Percentiles rank a stretch among this genome's conserved stretches.
Evolutionary conservation across 2,888 invertebrate genomes (phyloP).

Genomic region (Mesochorus sp.): DNA sequence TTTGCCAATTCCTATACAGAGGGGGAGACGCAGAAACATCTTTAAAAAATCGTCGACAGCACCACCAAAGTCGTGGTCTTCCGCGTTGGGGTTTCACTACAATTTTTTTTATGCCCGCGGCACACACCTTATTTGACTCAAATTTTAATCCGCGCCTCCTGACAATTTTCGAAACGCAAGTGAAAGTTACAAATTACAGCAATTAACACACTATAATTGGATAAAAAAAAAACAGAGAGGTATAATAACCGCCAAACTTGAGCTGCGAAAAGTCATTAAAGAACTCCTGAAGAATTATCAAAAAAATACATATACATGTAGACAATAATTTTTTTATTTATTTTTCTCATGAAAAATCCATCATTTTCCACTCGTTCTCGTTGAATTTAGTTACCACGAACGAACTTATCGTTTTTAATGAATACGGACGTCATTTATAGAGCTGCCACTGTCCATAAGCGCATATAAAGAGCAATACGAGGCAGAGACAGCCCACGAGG

Average conservation of each 20-base stretch:
- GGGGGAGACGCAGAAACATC: no score
- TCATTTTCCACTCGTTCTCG: not conserved
- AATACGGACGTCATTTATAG: constrained; percentile 18
- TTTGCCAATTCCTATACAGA: no score
- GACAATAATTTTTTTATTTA: not conserved
- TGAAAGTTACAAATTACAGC: not conserved
- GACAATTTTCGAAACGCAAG: no score
- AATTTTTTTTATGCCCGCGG: no score
- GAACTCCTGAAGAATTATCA: not conserved
- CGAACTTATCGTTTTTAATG: not conserved
- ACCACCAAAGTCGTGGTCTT: no score
- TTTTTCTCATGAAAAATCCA: not conserved
- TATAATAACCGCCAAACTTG: no score
- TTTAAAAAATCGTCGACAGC: no score
- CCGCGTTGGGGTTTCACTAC: no score
- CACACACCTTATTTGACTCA: no score
- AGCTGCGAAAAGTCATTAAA: not conserved
- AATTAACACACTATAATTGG: not conserved
- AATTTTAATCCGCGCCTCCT: no score
- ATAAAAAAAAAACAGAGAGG: not conserved
- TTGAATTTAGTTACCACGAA: constrained; percentile 2
- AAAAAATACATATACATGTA: not conserved
- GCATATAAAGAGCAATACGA: not conserved
- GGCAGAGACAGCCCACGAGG: not conserved
- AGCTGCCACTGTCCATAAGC: constrained; percentile 21